Conservation (phyloP, 2,888 invertebrate genomes). For the Sphaeridia pumilis region DNA sequence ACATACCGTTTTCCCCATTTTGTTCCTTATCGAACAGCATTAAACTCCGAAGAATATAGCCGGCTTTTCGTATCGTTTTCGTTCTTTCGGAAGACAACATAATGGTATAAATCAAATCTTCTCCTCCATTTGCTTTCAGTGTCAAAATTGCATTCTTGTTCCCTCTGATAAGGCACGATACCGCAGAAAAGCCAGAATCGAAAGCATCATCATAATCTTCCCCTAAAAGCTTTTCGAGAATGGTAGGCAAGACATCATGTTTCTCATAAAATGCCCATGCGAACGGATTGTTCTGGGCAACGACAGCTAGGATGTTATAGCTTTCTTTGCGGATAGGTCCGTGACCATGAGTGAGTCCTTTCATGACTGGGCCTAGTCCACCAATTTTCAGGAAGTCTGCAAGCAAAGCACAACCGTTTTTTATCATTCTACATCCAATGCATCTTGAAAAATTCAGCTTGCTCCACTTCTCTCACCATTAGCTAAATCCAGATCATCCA, state of each 20-base stretch:
- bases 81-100: conserved; percentile 10
- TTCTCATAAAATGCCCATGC: conserved; percentile 10
- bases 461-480: conserved; percentile 2
- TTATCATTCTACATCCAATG: background rate
- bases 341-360: conserved; percentile 2
- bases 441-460: background rate
- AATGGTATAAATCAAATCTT: conserved; percentile 14
- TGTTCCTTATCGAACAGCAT: conserved; percentile 12
- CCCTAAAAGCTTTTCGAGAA: conserved; percentile 8
- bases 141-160: conserved; percentile 14
- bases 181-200: conserved; percentile 13
- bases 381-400: conserved; percentile 15
- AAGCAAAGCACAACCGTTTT: background rate
- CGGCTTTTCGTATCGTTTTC: conserved; percentile 11
- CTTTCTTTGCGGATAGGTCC: conserved; percentile 9
- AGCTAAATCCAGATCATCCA: conserved; percentile 13
- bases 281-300: conserved; percentile 14
- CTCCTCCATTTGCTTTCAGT: conserved; percentile 11
- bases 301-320: conserved; percentile 11
- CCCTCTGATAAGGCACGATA: conserved; percentile 15
- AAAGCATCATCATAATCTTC: conserved; percentile 9
- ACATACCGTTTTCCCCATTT: conserved; percentile 3
- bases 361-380: conserved; percentile 8
- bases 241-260: conserved; percentile 10
- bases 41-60: conserved; percentile 13